phyloP scores from a whole-genome alignment of 2,888 invertebrate genomes.

The Ennomos fuscantarius region DNA sequence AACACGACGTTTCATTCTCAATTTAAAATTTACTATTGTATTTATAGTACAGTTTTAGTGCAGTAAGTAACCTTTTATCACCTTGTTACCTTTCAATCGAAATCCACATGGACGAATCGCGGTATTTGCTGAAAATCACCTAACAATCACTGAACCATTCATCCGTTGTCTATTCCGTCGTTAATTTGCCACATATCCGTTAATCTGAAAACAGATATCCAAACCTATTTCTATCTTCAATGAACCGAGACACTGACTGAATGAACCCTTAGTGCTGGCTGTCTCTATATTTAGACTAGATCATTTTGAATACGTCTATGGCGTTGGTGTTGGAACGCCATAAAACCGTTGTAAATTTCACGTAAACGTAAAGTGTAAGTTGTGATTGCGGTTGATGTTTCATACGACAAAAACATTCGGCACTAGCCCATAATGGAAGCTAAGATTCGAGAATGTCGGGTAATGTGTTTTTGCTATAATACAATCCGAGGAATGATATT shows the following conservation, averaged over 20 bases:
- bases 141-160: too few species aligned
- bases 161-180: background rate
- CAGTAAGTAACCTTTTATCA: too few species aligned
- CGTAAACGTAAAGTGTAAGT: background rate
- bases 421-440: slow-evolving; percentile 4
- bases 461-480: slow-evolving; percentile 15
- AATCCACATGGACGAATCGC: too few species aligned
- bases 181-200: slow-evolving; percentile 39
- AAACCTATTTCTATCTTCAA: slow-evolving; percentile 47
- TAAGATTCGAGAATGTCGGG: slow-evolving; percentile 5
- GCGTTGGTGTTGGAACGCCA: slow-evolving; percentile 30
- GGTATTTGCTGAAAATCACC: too few species aligned
- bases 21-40: too few species aligned
- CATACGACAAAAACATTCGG: slow-evolving; percentile 5
- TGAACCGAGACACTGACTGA: slow-evolving; percentile 45
- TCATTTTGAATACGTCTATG: slow-evolving; percentile 42
- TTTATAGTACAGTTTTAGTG: too few species aligned
- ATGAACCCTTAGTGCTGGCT: slow-evolving; percentile 48
- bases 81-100: too few species aligned
- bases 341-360: slow-evolving; percentile 13
- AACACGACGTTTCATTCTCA: too few species aligned
- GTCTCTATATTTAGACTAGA: slow-evolving; percentile 44
- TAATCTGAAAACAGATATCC: slow-evolving; percentile 49
- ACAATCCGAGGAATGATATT: slow-evolving; percentile 15
- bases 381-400: background rate